A percentile compares a stretch with the other conserved stretches of the same genome.
Conservation (phyloP, 2,113 vertebrate species). For the Aegotheles bennettii region DNA sequence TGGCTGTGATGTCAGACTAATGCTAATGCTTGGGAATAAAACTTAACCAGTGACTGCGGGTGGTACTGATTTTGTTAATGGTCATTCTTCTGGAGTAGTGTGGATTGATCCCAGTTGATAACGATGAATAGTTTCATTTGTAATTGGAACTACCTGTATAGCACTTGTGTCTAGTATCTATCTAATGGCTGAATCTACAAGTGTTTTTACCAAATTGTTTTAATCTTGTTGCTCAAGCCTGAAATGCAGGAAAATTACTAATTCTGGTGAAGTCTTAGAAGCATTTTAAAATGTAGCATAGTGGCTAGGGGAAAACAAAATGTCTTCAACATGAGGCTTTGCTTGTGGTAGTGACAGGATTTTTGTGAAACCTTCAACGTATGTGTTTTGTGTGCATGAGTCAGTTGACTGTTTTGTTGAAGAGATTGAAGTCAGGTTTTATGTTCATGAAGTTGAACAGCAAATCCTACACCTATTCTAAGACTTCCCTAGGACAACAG, state of each 20-base stretch:
- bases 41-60: background rate
- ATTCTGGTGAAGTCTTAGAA: background rate
- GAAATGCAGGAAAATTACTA: background rate
- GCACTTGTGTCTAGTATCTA: background rate
- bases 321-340: background rate
- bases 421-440: background rate
- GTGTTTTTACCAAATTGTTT: background rate
- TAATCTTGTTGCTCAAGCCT: background rate
- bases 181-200: background rate
- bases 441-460: background rate
- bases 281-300: background rate
- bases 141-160: background rate
- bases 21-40: background rate
- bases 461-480: background rate
- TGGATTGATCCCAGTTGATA: background rate
- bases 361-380: background rate
- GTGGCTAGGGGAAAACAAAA: background rate
- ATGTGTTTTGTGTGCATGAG: rapidly evolving
- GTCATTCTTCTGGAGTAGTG: background rate
- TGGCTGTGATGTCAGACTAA: background rate
- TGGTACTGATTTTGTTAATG: background rate
- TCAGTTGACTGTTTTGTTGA: background rate
- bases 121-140: background rate
- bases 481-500: background rate
- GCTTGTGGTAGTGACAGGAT: background rate